Conservation (phyloP, 2,888 invertebrate genomes). For the Diarsia brunnea region DNA sequence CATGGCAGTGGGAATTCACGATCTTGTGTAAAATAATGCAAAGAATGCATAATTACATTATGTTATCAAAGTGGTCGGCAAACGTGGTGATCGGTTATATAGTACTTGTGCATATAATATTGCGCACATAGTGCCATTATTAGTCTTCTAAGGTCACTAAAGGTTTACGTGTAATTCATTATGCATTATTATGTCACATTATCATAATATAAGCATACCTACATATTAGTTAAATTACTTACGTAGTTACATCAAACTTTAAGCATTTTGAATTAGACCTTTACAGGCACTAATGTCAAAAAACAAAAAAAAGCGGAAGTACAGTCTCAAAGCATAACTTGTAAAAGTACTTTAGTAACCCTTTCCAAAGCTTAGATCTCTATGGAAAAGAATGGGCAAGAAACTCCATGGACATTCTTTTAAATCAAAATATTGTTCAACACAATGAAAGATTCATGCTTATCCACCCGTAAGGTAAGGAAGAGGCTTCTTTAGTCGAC, state of each 20-base stretch:
- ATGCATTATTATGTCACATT: slow-evolving; percentile 33
- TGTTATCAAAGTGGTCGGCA: slow-evolving; percentile 18
- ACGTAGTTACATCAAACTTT: neutral
- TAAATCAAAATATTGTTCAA: too few species aligned
- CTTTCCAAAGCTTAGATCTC: too few species aligned
- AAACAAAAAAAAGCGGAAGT: too few species aligned
- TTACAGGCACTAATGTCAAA: too few species aligned
- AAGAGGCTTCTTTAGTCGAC: too few species aligned
- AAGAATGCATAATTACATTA: neutral
- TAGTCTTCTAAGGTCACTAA: slow-evolving; percentile 37
- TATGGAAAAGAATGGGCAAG: too few species aligned
- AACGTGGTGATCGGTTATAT: slow-evolving; percentile 28
- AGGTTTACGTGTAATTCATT: slow-evolving; percentile 41
- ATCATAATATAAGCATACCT: neutral
- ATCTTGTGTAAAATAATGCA: neutral
- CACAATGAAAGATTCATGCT: neutral
- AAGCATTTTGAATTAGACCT: too few species aligned
- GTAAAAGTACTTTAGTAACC: too few species aligned
- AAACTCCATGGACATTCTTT: too few species aligned
- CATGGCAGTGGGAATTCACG: too few species aligned
- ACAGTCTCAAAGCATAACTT: too few species aligned
- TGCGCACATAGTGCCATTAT: slow-evolving; percentile 49
- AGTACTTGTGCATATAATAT: slow-evolving; percentile 19
- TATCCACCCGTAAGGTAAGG: neutral
- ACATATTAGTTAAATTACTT: slow-evolving; percentile 11